Evolutionary conservation across 2,888 invertebrate genomes (phyloP), one percentile per base, ranked within the genome.

Genomic region (Formica aserva): DNA sequence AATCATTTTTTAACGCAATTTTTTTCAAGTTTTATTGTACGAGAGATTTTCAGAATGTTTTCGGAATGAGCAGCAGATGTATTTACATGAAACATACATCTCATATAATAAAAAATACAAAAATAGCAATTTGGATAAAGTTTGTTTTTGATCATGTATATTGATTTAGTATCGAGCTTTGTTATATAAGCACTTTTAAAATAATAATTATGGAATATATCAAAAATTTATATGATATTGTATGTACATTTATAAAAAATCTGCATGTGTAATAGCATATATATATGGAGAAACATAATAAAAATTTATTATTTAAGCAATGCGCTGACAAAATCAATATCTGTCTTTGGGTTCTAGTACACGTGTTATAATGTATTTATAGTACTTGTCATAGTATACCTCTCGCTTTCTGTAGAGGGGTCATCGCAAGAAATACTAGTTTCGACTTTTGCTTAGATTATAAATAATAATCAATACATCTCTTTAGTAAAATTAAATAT

Each of bases 191-290:
- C 65, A 26, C 3, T 32, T 41, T 62, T 22, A 22, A 32, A 41
- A 75, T 32, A 76, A 76, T 32, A 57, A 22, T 65, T 8, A 1
- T 32, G 13, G 48, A 45, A 62, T 74, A 62, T 62, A 75, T 75
- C 8, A 18, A 29, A 29, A 11, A 41, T 60, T 74, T 60, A 29
- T n/a, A 57, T 29, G 29, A 32, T 9, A 5, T 9, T 11, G 18
- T 26, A 41, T 38, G 22, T n/a, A 3, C 15, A 13, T 62, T 32
- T 13, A 45, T 62, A 8, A 75, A 62, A 62, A 45, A 29, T 9
- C 29, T n/a, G n/a, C n/a, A 9, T 45, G n/a, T 13, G 48, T 32
- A 60, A 74, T 13, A 41, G 41, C 18, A 6, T 18, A 48, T 5
- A 18, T 48, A 18, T 29, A 32, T 45, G 22, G 15, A 22, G 11